Evolutionary conservation across 2,113 vertebrate species (phyloP).

Genomic region (Guaruba guarouba): DNA sequence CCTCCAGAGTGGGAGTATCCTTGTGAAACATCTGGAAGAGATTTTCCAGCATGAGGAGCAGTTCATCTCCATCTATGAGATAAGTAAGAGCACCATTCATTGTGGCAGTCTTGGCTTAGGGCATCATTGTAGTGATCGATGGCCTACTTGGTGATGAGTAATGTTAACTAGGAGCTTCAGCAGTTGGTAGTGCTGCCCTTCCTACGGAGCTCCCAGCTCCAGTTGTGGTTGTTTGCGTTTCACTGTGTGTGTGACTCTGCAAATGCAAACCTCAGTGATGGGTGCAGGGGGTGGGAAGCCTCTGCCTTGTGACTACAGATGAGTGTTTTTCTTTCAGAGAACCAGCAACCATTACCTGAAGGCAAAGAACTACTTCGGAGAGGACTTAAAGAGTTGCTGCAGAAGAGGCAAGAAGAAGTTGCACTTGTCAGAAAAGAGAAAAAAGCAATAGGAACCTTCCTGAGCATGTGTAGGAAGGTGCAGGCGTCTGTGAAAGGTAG

Average conservation of each 20-base stretch:
- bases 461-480: conserved; percentile 80
- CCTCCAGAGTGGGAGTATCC: conserved; percentile 67
- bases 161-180: not conserved
- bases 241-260: not conserved
- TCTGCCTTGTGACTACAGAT: not conserved
- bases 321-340: conserved; percentile 49
- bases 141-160: not conserved
- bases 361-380: not conserved
- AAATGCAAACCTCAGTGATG: not conserved
- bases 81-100: conserved; percentile 70
- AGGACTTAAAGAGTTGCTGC: conserved; percentile 60
- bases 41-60: conserved; percentile 39
- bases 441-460: conserved; percentile 72
- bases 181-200: not conserved
- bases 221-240: not conserved
- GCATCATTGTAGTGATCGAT: rapidly evolving
- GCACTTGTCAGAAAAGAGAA: conserved; percentile 65
- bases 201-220: not conserved
- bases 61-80: conserved; percentile 78
- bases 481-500: conserved; percentile 78
- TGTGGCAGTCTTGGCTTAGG: not conserved
- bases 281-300: not conserved
- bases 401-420: conserved; percentile 71
- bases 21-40: conserved; percentile 73
- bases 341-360: rapidly evolving